Evolutionary conservation across 2,113 vertebrate genomes (phyloP), one percentile per base, ranked within the genome.

Genomic region (Coracopsis vasa): DNA sequence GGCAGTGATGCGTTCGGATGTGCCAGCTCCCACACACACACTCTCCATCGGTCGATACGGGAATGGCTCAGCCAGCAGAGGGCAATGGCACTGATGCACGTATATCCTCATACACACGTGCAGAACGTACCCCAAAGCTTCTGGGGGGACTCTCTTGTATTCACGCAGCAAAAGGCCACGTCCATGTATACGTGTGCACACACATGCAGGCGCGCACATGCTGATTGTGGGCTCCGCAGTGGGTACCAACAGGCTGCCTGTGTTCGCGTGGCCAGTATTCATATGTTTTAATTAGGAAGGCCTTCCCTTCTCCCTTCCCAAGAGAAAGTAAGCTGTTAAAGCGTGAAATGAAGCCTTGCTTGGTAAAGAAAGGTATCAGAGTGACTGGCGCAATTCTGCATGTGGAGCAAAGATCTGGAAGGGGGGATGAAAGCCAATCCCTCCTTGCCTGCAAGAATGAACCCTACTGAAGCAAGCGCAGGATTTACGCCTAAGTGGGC

Each of bases 11-110:
- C 33, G 62, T 80, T 84, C 1, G 37, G 65, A 78, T 96, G 80
- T 82, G 88, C 72, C 91, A 85, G 91, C 78, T 95, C 64, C 84
- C 92, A 87, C 75, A 94, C 79, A 92, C 35, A 41, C 80, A 1
- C 79, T 80, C 62, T 85, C 58, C 90, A 89, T 75, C 17, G 7
- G 51, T 92, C 74, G 20, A 80, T 93, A 87, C 0, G 8, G 60
- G 82, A 69, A 80, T 70, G 86, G 65, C 73, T 95, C 94, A 90
- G 86, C 96, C 93, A 95, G 90, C 90, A 94, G 92, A 95, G 69
- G 73, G 96, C 86, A 93, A 84, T 28, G 90, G 80, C 81, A 87
- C 12, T 41, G 56, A 56, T 56, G 86, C 77, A 87, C 5, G 1
- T 53, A 54, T 70, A 11, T 37, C 53, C 67, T 77, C 60, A 20